These are phyloP conservation scores for Onychomys torridus DNA, from an alignment of 2,797 vertebrate genomes.

Conservation along the genomic window DNA sequence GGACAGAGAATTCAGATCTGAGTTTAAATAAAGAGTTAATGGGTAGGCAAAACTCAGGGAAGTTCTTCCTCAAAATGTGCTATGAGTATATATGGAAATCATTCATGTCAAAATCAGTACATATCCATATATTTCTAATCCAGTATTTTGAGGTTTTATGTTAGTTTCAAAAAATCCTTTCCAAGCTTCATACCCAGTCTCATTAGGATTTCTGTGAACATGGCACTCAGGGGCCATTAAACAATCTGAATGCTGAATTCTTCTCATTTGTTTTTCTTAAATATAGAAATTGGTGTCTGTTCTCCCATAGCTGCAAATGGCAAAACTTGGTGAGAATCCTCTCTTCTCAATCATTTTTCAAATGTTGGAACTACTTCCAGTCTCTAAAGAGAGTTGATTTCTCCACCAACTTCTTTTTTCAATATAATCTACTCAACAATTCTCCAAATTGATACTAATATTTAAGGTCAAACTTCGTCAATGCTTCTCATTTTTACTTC, in stretches of 20 bases:
- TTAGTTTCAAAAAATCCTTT: constrained; percentile 9
- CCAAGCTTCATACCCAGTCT: neutral
- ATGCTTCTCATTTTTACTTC: neutral
- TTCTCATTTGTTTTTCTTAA: neutral
- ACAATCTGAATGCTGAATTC: neutral
- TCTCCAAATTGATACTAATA: neutral
- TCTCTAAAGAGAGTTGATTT: neutral
- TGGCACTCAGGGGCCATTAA: neutral
- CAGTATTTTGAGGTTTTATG: neutral
- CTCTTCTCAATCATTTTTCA: neutral
- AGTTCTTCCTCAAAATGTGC: neutral
- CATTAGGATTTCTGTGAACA: neutral
- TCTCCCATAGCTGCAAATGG: neutral
- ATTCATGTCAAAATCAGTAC: neutral
- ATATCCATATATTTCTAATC: neutral
- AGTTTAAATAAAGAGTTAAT: neutral
- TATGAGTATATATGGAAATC: neutral
- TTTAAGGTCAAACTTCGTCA: neutral
- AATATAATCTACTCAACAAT: neutral
- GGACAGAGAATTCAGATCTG: neutral
- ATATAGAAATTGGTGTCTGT: neutral
- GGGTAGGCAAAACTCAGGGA: neutral
- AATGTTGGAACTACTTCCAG: neutral
- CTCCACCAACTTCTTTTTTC: neutral
- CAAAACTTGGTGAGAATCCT: neutral